phyloP scores from a whole-genome alignment of 2,797 vertebrate genomes.

The Ctenochaetus hawaiiensis region DNA sequence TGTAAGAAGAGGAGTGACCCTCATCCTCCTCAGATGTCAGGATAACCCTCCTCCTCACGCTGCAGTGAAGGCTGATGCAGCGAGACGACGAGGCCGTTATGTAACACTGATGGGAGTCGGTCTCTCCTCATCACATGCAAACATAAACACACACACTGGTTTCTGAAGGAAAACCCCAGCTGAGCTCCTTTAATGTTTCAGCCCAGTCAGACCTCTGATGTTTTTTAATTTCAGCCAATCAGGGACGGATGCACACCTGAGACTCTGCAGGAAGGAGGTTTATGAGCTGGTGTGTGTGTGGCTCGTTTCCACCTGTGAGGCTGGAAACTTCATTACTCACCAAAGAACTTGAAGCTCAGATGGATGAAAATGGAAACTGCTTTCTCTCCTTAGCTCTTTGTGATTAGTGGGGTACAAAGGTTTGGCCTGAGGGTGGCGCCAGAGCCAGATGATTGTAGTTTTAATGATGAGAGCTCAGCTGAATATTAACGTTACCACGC shows the following conservation, averaged over 20 bases:
- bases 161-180: neutral
- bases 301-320: neutral
- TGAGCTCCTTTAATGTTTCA: neutral
- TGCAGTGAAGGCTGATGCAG: slow-evolving; percentile 5
- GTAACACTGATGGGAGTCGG: slow-evolving; percentile 18
- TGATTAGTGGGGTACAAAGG: neutral
- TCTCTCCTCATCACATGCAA: neutral
- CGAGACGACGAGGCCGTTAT: slow-evolving; percentile 21
- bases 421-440: neutral
- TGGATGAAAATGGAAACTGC: neutral
- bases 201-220: neutral
- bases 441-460: neutral
- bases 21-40: neutral
- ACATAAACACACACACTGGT: neutral
- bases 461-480: neutral
- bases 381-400: neutral
- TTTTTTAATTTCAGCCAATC: neutral
- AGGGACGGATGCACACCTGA: neutral
- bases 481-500: neutral
- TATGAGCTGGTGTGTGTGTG: neutral
- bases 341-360: no score
- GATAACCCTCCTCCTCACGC: neutral
- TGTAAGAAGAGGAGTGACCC: slow-evolving; percentile 13
- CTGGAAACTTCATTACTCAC: no score
- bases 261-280: neutral